Percentiles rank a stretch among this genome's conserved stretches.
phyloP scores from a whole-genome alignment of 2,113 vertebrate genomes.

The Phylloscopus trochilus region DNA sequence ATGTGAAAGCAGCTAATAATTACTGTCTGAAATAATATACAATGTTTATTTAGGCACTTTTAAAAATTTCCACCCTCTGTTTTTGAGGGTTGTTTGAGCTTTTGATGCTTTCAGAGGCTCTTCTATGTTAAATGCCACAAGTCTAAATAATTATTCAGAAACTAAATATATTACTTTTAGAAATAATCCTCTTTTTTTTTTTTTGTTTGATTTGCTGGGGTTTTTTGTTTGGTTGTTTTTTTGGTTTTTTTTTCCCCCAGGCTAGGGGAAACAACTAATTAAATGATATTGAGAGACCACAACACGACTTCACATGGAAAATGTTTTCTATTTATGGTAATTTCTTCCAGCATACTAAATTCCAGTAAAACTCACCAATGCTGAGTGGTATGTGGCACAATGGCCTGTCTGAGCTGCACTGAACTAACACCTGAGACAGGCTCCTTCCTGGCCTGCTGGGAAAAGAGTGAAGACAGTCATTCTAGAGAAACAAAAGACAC shows the following conservation, averaged over 20 bases:
- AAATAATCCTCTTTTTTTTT: not conserved
- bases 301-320: not conserved
- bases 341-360: not conserved
- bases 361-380: not conserved
- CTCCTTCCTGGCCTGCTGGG: not conserved
- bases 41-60: not conserved
- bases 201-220: fast-evolving
- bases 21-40: not conserved
- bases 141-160: not conserved
- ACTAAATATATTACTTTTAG: not conserved
- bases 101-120: not conserved
- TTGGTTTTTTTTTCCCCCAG: not conserved
- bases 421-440: not conserved
- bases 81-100: not conserved
- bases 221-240: too few relatives aligned
- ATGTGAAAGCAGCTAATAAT: not conserved
- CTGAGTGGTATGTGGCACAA: not conserved
- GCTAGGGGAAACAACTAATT: not conserved
- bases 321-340: not conserved
- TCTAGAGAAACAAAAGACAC: not conserved
- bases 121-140: not conserved
- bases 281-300: not conserved
- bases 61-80: not conserved
- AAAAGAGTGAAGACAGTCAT: not conserved
- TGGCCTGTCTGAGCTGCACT: not conserved